These are phyloP conservation scores for Burhinus bistriatus DNA, from an alignment of 2,113 vertebrate genomes.

Conservation along the genomic window DNA sequence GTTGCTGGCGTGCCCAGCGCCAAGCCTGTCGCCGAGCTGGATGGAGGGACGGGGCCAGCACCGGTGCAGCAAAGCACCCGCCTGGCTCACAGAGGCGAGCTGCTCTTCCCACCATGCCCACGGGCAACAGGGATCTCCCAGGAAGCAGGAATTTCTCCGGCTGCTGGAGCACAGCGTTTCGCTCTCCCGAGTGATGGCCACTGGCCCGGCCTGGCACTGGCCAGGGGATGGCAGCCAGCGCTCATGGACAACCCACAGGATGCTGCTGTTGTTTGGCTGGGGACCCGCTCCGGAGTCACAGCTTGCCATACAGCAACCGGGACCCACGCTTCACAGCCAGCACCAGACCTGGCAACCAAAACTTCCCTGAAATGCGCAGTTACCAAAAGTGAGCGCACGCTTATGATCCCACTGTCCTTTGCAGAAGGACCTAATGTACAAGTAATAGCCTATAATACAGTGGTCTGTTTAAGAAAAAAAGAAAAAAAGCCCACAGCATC, in stretches of 20 bases:
- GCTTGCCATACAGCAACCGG: not conserved
- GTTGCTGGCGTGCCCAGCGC: rapidly evolving
- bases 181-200: rapidly evolving
- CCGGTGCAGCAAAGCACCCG: rapidly evolving
- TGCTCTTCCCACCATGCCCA: rapidly evolving
- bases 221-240: slow-evolving; percentile 45
- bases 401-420: rapidly evolving
- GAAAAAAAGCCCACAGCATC: not conserved
- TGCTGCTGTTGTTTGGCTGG: rapidly evolving
- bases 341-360: rapidly evolving
- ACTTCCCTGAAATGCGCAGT: rapidly evolving
- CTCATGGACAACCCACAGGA: not conserved
- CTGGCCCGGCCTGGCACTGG: not conserved
- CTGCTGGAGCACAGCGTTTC: too few species aligned
- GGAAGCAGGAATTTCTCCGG: not conserved
- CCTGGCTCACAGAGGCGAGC: not conserved
- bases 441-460: rapidly evolving
- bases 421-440: not conserved
- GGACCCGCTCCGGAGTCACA: not conserved
- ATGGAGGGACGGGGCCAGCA: not conserved
- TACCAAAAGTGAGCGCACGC: rapidly evolving
- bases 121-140: rapidly evolving
- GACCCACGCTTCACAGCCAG: not conserved
- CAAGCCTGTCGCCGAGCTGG: rapidly evolving
- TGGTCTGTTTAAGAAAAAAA: not conserved